Percentiles rank a stretch among this genome's conserved stretches.
Conservation (phyloP, 2,113 vertebrate species). For the Halcyon malimbica region DNA sequence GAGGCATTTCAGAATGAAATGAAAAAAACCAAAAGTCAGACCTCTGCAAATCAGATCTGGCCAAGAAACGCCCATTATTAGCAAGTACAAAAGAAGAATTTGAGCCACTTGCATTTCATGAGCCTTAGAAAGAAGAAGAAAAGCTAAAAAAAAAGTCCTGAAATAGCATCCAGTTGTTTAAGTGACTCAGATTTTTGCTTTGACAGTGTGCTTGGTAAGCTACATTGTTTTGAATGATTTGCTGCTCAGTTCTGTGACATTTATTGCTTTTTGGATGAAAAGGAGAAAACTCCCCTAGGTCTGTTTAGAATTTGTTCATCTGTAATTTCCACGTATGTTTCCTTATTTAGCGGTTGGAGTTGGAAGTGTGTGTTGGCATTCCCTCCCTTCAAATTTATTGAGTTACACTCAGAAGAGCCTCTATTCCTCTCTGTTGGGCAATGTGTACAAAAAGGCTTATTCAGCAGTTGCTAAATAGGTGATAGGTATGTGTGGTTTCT, state of each 20-base stretch:
- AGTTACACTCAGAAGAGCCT: constrained; percentile 29
- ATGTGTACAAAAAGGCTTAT: constrained; percentile 47
- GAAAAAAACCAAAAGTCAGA: not conserved
- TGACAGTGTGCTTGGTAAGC: constrained; percentile 62
- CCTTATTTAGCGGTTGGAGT: constrained; percentile 59
- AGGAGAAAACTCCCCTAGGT: constrained; percentile 59
- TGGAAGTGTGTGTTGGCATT: constrained; percentile 66
- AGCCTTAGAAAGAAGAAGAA: not conserved
- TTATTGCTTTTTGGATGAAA: constrained; percentile 68
- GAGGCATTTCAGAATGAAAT: constrained; percentile 17
- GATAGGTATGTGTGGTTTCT: constrained; percentile 49
- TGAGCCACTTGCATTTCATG: constrained; percentile 47
- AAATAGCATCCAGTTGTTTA: constrained; percentile 61
- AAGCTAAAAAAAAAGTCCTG: not conserved
- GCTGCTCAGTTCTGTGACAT: constrained; percentile 59
- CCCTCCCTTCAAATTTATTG: constrained; percentile 54
- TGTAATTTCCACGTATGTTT: constrained; percentile 67
- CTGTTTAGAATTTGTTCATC: constrained; percentile 67
- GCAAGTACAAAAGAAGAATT: constrained; percentile 35
- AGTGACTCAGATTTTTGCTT: constrained; percentile 57
- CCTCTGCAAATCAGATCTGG: not conserved
- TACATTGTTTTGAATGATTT: constrained; percentile 59
- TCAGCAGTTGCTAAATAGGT: constrained; percentile 63
- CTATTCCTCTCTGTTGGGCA: constrained; percentile 48
- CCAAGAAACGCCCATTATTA: constrained; percentile 45